Evolutionary conservation across 2,797 vertebrate genomes (phyloP).

Genomic region (Chloroceryle inda): DNA sequence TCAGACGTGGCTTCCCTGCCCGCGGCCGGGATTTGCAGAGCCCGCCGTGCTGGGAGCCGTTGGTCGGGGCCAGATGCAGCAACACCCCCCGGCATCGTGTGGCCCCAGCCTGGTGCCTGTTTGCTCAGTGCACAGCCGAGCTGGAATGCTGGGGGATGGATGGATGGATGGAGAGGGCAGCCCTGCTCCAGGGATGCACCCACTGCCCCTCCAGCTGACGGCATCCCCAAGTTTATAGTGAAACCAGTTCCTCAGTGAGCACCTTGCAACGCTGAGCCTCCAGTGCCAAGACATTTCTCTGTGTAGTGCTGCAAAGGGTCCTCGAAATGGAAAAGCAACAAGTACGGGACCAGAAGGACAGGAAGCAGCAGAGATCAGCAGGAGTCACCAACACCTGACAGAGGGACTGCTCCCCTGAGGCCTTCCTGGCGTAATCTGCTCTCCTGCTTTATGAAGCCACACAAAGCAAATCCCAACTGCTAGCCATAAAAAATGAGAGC

Average conservation of each 20-base stretch:
- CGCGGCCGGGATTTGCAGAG: no score
- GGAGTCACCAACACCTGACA: neutral
- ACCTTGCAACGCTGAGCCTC: neutral
- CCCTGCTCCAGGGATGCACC: neutral
- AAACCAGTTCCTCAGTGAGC: neutral
- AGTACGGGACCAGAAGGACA: neutral
- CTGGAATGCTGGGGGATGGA: neutral
- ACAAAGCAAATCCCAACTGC: conserved; percentile 61
- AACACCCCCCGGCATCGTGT: rapidly evolving
- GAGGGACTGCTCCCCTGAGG: neutral
- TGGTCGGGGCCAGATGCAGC: rapidly evolving
- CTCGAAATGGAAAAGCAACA: neutral
- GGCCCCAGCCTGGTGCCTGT: rapidly evolving
- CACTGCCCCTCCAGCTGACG: neutral
- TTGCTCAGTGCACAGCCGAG: rapidly evolving
- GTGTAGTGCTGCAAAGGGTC: neutral
- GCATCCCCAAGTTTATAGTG: neutral
- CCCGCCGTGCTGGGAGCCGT: rapidly evolving
- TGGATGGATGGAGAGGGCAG: neutral
- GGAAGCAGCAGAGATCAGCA: neutral
- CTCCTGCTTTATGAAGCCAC: conserved; percentile 24
- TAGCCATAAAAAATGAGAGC: conserved; percentile 41
- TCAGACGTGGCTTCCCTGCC: neutral
- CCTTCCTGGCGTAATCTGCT: neutral
- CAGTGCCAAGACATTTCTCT: neutral